Percentiles rank a stretch among this genome's conserved stretches.
Evolutionary conservation across 2,888 invertebrate genomes (phyloP).

Genomic region (Lathronympha strigana): DNA sequence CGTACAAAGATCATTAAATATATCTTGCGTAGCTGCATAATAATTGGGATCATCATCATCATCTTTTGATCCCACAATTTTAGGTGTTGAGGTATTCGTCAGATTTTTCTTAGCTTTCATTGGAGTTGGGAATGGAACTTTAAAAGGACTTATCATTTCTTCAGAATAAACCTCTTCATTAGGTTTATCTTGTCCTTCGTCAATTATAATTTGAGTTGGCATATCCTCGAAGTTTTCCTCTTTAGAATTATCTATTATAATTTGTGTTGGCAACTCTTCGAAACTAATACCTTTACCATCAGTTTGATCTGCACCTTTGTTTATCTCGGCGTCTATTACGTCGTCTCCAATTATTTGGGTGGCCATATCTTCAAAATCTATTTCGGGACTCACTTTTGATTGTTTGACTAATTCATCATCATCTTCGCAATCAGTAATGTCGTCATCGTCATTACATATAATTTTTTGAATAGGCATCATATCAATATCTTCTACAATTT

Average conservation of each 20-base stretch:
- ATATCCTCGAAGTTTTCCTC: slow-evolving; percentile 55
- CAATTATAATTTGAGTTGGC: slow-evolving; percentile 61
- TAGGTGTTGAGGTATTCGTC: slow-evolving; percentile 42
- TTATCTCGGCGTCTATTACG: slow-evolving; percentile 39
- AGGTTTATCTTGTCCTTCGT: slow-evolving; percentile 44
- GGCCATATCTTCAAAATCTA: slow-evolving; percentile 48
- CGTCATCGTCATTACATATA: slow-evolving; percentile 41
- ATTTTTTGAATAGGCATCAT: slow-evolving; percentile 40
- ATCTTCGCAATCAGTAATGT: slow-evolving; percentile 49
- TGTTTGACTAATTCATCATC: slow-evolving; percentile 44
- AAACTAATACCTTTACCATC: slow-evolving; percentile 50
- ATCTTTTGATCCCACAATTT: slow-evolving; percentile 20
- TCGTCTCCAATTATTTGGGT: slow-evolving; percentile 46
- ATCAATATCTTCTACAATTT: slow-evolving; percentile 34
- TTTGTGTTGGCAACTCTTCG: slow-evolving; percentile 63
- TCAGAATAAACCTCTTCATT: slow-evolving; percentile 44
- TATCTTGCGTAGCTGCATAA: slow-evolving; percentile 72
- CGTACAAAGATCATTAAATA: slow-evolving; percentile 67
- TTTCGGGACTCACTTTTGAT: slow-evolving; percentile 35
- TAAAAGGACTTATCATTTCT: slow-evolving; percentile 63
- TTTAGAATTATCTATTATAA: slow-evolving; percentile 49
- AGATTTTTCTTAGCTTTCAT: slow-evolving; percentile 55
- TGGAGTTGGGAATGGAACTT: slow-evolving; percentile 64
- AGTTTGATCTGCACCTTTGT: slow-evolving; percentile 43
- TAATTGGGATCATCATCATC: slow-evolving; percentile 57